Percentiles rank a stretch among this genome's conserved stretches.
These are phyloP conservation scores for Lepisosteus oculatus DNA, from an alignment of 2,113 vertebrate species.

Conservation along the genomic window DNA sequence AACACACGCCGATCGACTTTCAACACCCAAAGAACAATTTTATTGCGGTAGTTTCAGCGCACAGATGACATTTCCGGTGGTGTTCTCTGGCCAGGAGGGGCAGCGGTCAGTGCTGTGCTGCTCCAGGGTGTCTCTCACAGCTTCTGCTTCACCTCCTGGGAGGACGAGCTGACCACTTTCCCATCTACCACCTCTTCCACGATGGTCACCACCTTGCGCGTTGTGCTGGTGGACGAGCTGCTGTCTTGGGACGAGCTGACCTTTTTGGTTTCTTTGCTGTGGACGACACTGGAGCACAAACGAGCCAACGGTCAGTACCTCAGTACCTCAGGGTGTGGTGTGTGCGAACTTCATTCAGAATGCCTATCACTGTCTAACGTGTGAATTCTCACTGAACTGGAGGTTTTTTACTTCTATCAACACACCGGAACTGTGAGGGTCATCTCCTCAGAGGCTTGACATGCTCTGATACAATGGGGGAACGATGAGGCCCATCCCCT, in stretches of 20 bases:
- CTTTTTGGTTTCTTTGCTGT: not conserved
- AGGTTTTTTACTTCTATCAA: too few relatives aligned
- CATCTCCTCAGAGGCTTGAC: not conserved
- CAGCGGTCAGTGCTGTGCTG: not conserved
- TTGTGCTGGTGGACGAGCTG: not conserved
- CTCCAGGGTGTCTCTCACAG: not conserved
- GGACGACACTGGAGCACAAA: too few relatives aligned
- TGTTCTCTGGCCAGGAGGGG: not conserved
- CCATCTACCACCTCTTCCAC: slow-evolving; percentile 54
- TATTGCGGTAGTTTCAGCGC: slow-evolving; percentile 35
- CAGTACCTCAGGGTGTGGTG: too few relatives aligned
- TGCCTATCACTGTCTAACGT: too few relatives aligned
- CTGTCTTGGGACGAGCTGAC: too few relatives aligned
- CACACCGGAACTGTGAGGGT: too few relatives aligned
- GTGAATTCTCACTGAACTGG: too few relatives aligned
- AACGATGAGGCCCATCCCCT: not conserved
- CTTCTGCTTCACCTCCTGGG: not conserved
- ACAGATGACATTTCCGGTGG: not conserved
- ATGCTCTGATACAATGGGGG: not conserved
- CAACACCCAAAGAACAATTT: slow-evolving; percentile 34
- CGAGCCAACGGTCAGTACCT: too few relatives aligned
- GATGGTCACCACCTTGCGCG: slow-evolving; percentile 37
- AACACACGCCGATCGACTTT: not conserved
- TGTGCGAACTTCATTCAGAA: not conserved
- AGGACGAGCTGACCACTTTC: slow-evolving; percentile 41